Evolutionary conservation across 1,140 invertebrate genomes (phyloP).

Genomic region (Drosophila murphyi): DNA sequence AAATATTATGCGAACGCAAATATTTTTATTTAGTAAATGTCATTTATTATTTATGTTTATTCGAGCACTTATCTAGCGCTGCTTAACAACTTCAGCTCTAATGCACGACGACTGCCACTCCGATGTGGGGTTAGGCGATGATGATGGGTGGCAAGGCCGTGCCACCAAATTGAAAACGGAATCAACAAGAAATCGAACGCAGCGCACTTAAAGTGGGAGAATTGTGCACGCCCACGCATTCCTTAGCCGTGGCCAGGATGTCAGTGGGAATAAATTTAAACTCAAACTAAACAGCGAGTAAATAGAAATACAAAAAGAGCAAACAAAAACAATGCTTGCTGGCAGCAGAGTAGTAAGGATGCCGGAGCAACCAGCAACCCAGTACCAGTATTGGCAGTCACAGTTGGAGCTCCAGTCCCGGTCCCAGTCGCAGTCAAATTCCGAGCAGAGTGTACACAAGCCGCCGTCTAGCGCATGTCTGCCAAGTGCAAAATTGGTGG

Average conservation of each 20-base stretch:
- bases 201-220: conserved; percentile 42
- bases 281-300: conserved; percentile 81
- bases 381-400: conserved; percentile 13
- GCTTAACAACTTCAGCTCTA: conserved; percentile 83
- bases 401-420: conserved; percentile 16
- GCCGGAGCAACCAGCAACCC: conserved; percentile 32
- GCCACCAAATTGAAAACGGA: conserved; percentile 71
- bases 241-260: conserved; percentile 46
- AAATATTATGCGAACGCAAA: conserved; percentile 85
- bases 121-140: conserved; percentile 16
- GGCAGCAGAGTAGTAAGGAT: conserved; percentile 44
- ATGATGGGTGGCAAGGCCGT: conserved; percentile 51
- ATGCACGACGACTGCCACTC: conserved; percentile 56
- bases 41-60: conserved; percentile 85
- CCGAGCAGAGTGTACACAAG: conserved; percentile 72
- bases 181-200: conserved; percentile 64
- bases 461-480: conserved; percentile 77
- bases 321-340: conserved; percentile 77
- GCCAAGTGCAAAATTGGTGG: conserved; percentile 65
- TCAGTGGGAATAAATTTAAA: conserved; percentile 78
- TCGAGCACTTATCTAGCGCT: conserved; percentile 84
- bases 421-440: conserved; percentile 59
- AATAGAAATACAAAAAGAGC: conserved; percentile 82
- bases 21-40: conserved; percentile 85
- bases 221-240: conserved; percentile 54